Base-by-base conservation (phyloP, 2,888 invertebrate genomes). In the Leistus spinibarbis region DNA sequence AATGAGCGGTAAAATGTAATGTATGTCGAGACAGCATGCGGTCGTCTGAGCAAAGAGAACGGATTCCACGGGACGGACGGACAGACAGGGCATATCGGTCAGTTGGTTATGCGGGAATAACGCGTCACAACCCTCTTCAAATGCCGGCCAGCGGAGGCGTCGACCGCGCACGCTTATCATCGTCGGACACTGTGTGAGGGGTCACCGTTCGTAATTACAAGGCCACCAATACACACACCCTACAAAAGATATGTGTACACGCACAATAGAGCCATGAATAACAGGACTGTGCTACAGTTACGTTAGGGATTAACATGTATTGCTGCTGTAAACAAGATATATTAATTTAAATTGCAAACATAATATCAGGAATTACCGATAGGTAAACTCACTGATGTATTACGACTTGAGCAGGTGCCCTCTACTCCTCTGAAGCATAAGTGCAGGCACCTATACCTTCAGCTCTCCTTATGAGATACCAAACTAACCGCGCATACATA, bases 121-220 rank as follows among this genome's bases (percentile, higher is more conserved):
- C 60, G 20, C 60, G 60, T 60, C 60, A 20, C 40, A 22, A 17
- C 60, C 60, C 60, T 60, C 60, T 19, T 60, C 16, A 60, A 60
- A 60, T 13, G 10, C 40, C 40, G 13, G 40, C 13, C 5, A 13
- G 19, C 60, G 60, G 60, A 60, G 20, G 60, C 22, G 60, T 60
- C 60, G 22, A 22, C 20, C 2, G 40, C 13, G 20, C 13, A 19
- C 19, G 60, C 60, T 60, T 60, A 60, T 60, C 60, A 60, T 60
- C 60, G 20, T 19, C 60, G 60, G 19, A 17, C 60, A 60, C 19
- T 60, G 40, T 40, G 7, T 40, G 13, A 60, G 20, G 60, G 60
- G 60, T 60, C 60, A 60, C 2, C 17, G 60, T 60, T 1, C 60
- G 17, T 60, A 60, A 60, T 60, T 60, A 60, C 60, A 22, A 60